phyloP scores from a whole-genome alignment of 1,140 invertebrate species.

The Drosophila punjabiensis region DNA sequence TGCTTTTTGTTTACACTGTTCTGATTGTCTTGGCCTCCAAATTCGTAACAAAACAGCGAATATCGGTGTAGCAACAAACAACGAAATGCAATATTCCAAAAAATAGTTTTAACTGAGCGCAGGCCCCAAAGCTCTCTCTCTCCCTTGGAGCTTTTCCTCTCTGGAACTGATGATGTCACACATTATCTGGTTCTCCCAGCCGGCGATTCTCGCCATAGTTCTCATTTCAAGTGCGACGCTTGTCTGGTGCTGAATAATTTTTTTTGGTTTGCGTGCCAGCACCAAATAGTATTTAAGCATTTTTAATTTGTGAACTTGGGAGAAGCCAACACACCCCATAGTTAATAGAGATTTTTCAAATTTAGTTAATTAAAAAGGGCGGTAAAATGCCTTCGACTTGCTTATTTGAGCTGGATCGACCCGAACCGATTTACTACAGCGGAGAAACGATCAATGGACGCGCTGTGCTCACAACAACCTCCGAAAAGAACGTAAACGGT shows the following conservation, averaged over 20 bases:
- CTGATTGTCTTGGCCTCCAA: constrained; percentile 2
- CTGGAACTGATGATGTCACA: constrained; percentile 62
- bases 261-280: background rate
- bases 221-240: constrained; percentile 12
- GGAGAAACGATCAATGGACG: constrained; percentile 73
- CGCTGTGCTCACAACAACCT: constrained; percentile 49
- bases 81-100: background rate
- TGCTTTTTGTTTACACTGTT: constrained; percentile 33
- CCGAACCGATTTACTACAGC: constrained; percentile 67
- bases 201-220: constrained; percentile 11
- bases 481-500: constrained; percentile 67
- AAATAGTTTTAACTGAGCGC: background rate
- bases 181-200: constrained; percentile 6
- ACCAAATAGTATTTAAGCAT: constrained; percentile 7
- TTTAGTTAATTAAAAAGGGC: background rate
- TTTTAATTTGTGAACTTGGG: background rate
- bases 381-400: constrained; percentile 63
- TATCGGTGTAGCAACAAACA: constrained; percentile 14
- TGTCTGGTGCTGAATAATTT: constrained; percentile 6
- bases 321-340: background rate
- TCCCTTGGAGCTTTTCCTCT: constrained; percentile 7
- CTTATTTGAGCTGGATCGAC: constrained; percentile 65
- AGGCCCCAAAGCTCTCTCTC: constrained; percentile 19
- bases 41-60: constrained; percentile 29
- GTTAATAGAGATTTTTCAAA: background rate